Percentiles rank a stretch among this genome's conserved stretches.
These are phyloP conservation scores for Dynastes maya DNA, from an alignment of 2,888 invertebrate genomes.

Conservation along the genomic window DNA sequence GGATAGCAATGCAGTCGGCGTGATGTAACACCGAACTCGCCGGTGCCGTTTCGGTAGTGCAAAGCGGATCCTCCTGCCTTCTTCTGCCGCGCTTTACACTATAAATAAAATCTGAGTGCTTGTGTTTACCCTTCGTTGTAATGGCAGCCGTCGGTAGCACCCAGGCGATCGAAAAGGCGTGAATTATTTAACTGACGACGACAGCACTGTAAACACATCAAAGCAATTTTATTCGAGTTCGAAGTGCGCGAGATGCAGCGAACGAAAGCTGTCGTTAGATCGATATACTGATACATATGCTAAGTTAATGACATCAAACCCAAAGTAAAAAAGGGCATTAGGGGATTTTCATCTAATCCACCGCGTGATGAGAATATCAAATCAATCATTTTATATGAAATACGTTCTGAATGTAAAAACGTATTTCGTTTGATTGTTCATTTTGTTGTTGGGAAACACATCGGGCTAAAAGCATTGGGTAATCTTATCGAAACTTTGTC, in stretches of 20 bases:
- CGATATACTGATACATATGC: too few relatives aligned
- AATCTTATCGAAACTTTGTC: too few relatives aligned
- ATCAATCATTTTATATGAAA: too few relatives aligned
- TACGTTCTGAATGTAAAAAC: too few relatives aligned
- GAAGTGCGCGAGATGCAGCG: neutral
- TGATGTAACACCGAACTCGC: neutral
- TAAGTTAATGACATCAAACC: too few relatives aligned
- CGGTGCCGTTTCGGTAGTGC: neutral
- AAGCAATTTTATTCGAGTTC: constrained; percentile 24
- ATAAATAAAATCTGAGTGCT: constrained; percentile 2
- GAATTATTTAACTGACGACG: constrained; percentile 31
- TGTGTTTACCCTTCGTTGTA: constrained; percentile 7
- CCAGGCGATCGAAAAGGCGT: constrained; percentile 6
- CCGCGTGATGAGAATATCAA: too few relatives aligned
- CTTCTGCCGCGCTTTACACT: neutral
- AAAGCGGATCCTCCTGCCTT: neutral
- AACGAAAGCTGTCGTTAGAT: neutral
- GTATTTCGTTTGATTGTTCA: too few relatives aligned
- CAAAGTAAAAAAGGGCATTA: too few relatives aligned
- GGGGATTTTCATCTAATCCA: too few relatives aligned
- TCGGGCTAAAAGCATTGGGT: too few relatives aligned
- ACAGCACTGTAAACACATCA: constrained; percentile 24
- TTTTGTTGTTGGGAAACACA: too few relatives aligned
- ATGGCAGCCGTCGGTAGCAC: neutral
- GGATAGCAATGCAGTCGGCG: neutral